Base-by-base conservation (phyloP, 2,113 vertebrate genomes). In the Petrocephalus zakoni region DNA sequence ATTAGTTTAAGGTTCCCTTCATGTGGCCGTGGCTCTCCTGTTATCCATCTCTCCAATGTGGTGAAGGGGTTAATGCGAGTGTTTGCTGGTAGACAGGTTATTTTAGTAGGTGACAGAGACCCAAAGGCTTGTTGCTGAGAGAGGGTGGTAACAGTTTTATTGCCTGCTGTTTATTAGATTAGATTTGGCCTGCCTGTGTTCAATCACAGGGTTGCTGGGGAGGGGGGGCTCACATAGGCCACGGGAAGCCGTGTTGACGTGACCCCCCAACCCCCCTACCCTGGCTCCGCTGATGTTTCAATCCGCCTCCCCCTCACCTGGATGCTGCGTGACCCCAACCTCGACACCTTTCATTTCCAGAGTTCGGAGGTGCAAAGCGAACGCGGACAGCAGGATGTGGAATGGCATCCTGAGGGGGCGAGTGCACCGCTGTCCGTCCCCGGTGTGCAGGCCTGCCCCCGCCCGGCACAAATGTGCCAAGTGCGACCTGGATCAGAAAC, bases 231-330 rank as follows among this genome's bases (percentile, higher is more conserved):
- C 13, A 22, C 11, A 53, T 25, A 9, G n/a, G 58, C 47, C 25
- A 9, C 21, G 10, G 58, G 53, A 68, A 42, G 61, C 42, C n/a
- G 21, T 8, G 75, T 42, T 47, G 72, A 52, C 37, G 34, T 25
- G 75, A 88, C 85, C 55, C 55, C 53, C 53, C 25, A 25, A 5
- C 15, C 86, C 9, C 37, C 22, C 11, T 61, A 19, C 83, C 46
- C 58, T 34, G 85, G 81, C 25, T 90, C 87, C 3, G 37, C 49
- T 49, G 52, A 90, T 86, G 83, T 61, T 89, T 83, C 86, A 89
- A 37, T 68, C 11, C 72, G 37, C 5, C 29, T 75, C 34, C 72
- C 34, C 34, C 72, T 42, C 72, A 42, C 72, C 72, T 15, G 1
- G 29, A 17, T 42, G 72, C 7, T 17, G 29, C 19, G 34, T 17